Base-by-base conservation (phyloP, 2,797 vertebrate genomes). In the Gephyroberyx darwinii region DNA sequence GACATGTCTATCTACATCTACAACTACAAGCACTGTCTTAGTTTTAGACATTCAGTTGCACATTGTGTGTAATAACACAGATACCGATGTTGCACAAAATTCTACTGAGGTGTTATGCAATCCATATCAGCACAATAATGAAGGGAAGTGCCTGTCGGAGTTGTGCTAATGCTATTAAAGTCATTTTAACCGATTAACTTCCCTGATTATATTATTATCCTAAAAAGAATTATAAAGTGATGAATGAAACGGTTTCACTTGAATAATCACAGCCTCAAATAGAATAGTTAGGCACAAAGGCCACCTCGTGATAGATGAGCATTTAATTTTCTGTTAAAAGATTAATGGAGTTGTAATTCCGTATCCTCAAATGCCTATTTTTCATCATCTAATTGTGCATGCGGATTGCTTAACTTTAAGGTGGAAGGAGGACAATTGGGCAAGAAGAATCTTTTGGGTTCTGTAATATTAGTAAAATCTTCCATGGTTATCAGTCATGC, bases 401-500 rank as follows among this genome's bases (percentile, higher is more conserved):
- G 69, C 69, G 37, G 55, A 65, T 76, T 76, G 47, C 31, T 76
- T 37, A 50, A 68, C 54, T 69, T 59, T 12, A 35, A 50, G 61
- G 43, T 19, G 58, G 47, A 63, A 41, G 20, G 45, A 72, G 58
- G 37, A 69, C 16, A 43, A 58, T 16, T 8, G 10, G 39, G 26
- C 43, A 12, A 70, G 20, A 5, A 61, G 70, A 72, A 63, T 72
- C 41, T 66, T 54, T 65, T 22, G 30, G 35, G 41, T 52, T 71
- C 58, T 30, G 59, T 65, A 65, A 77, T 66, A 69, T 65, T 26
- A 50, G 26, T 61, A 43, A 22, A 72, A 26, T 62, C 33, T 64
- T 75, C 61, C 31, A 51, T 64, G 43, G 62, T 78, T 74, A 79
- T 83, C 68, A 63, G n/a, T 73, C 67, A 71, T 51, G 39, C 57